phyloP scores from a whole-genome alignment of 2,888 invertebrate species.

The Anthrax anthrax region DNA sequence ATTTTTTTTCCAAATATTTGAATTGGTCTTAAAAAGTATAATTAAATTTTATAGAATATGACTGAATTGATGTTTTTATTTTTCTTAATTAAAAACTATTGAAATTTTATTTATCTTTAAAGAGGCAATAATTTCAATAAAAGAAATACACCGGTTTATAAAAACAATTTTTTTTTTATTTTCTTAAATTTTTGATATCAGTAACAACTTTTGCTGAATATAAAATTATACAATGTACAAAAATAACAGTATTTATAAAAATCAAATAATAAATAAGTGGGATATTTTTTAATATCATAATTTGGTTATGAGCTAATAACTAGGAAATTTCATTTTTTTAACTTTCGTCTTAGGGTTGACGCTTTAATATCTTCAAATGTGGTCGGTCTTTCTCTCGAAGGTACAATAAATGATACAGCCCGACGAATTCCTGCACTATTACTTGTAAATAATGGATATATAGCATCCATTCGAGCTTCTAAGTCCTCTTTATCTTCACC shows the following conservation, averaged over 20 bases:
- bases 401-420: constrained; percentile 55
- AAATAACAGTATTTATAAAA: too few species aligned
- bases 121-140: too few species aligned
- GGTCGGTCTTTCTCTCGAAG: constrained; percentile 41
- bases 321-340: neutral
- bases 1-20: neutral
- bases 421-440: constrained; percentile 48
- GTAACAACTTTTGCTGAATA: too few species aligned
- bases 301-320: too few species aligned
- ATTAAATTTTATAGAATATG: neutral
- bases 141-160: too few species aligned
- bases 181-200: too few species aligned
- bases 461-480: constrained; percentile 40
- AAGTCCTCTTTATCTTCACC: constrained; percentile 47
- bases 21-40: neutral
- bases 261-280: too few species aligned
- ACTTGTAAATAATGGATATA: constrained; percentile 41
- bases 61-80: neutral
- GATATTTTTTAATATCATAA: too few species aligned
- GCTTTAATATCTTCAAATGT: constrained; percentile 31
- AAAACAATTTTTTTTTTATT: too few species aligned
- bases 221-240: too few species aligned
- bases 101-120: too few species aligned
- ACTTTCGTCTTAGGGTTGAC: constrained; percentile 22
- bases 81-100: too few species aligned